These are phyloP conservation scores for Malurus elegans DNA, from an alignment of 2,113 vertebrate genomes.

Conservation along the genomic window DNA sequence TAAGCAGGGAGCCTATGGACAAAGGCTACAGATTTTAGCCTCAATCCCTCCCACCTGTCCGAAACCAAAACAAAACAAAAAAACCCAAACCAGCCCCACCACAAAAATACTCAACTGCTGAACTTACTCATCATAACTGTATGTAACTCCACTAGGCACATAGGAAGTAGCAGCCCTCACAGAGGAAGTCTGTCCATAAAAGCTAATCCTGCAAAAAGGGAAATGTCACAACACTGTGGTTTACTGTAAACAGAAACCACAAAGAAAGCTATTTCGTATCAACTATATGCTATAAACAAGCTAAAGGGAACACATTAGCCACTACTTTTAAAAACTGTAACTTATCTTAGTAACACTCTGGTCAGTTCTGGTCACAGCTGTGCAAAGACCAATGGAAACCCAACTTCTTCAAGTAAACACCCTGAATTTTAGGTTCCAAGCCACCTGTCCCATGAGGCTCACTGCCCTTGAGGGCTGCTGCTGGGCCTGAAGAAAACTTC, in stretches of 20 bases:
- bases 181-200: slow-evolving; percentile 65
- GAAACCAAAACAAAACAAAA: neutral
- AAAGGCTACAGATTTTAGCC: neutral
- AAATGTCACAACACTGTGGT: slow-evolving; percentile 25
- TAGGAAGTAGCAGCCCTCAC: slow-evolving; percentile 53
- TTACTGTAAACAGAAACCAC: slow-evolving; percentile 32
- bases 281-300: neutral
- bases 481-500: neutral
- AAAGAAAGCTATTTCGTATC: neutral
- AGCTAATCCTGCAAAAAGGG: slow-evolving; percentile 60
- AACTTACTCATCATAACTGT: slow-evolving; percentile 48
- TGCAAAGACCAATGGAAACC: neutral
- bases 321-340: neutral
- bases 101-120: neutral
- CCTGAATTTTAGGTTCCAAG: neutral
- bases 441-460: neutral
- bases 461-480: neutral
- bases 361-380: neutral
- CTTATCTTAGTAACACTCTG: neutral
- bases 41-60: neutral
- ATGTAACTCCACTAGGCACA: slow-evolving; percentile 54
- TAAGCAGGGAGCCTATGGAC: neutral
- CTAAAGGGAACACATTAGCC: neutral
- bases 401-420: neutral
- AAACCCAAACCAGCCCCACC: neutral